A percentile compares a stretch with the other conserved stretches of the same genome.
Evolutionary conservation across 2,113 vertebrate species (phyloP).

Genomic region (Callaeas wilsoni): DNA sequence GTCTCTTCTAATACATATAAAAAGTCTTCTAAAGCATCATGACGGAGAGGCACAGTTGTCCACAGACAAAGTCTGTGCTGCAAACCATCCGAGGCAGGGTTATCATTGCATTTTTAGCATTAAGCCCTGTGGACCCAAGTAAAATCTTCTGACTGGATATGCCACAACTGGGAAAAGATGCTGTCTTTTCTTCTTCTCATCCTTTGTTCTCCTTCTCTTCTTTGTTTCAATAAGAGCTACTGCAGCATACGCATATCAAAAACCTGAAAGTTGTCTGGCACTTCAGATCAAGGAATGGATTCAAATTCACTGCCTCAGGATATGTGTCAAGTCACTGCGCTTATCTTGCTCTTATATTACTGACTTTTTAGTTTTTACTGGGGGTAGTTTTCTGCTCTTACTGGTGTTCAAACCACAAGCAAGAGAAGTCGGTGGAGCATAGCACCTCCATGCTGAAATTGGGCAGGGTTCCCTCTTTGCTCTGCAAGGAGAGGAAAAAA

Average conservation of each 20-base stretch:
- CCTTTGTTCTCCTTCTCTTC: constrained; percentile 47
- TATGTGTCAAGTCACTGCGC: constrained; percentile 41
- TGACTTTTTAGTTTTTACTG: constrained; percentile 39
- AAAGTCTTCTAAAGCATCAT: not conserved
- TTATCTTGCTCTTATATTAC: constrained; percentile 50
- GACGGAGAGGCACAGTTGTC: not conserved
- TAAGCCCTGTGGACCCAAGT: not conserved
- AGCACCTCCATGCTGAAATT: not conserved
- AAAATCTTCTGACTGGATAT: not conserved
- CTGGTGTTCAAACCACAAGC: not conserved
- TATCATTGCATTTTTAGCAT: not conserved
- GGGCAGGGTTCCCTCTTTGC: not conserved
- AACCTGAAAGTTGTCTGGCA: constrained; percentile 59
- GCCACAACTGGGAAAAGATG: constrained; percentile 1
- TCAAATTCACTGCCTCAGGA: constrained; percentile 69
- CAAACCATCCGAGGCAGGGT: not conserved
- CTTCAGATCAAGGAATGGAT: constrained; percentile 67
- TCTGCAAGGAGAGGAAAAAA: not conserved
- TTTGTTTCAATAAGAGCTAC: constrained; percentile 53
- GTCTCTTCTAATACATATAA: not conserved
- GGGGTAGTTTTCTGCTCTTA: not conserved
- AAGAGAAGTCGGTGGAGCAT: not conserved
- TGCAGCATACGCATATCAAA: constrained; percentile 54
- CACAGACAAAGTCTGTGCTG: not conserved
- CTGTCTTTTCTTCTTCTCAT: not conserved